Evolutionary conservation across 1,140 invertebrate genomes (phyloP), one percentile per base, ranked within the genome.

Genomic region (Heliconius congener): DNA sequence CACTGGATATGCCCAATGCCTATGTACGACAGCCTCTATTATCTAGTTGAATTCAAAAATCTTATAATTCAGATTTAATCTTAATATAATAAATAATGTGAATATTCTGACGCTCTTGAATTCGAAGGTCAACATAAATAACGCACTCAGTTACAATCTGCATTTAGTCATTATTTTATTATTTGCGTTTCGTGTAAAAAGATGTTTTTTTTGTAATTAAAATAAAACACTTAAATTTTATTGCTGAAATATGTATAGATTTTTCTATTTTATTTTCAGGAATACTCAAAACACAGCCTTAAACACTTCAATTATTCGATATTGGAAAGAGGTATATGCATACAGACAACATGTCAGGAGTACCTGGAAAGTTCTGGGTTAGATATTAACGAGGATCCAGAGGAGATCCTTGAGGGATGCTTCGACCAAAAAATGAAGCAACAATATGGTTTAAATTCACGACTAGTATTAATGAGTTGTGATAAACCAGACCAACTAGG

Each of bases 231-330:
- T 55, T 8, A 3, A 39, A 73, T 73, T 39, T 27, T 16, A 23
- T 71, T 46, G 4, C 42, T 46, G 42, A 0, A 46, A 16, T 13
- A 16, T 46, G 42, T 16, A 0, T 19, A 18, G 16, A 18, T 52
- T 52, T 19, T 6, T 19, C 50, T 1, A 19, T 19, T 52, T 18
- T n/a, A 0, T 46, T 73, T 73, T 23, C 72, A 73, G 72, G 72
- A 73, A 46, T 73, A 73, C n/a, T 73, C 72, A 42, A 37, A 73
- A 50, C 72, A 73, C 9, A 39, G 0, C 9, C 39, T 23, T 2
- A 73, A 73, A 27, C 72, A 73, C 72, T 73, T 42, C 72, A 73
- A 73, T 8, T 73, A 73, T 73, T n/a, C 34, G 23, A 73, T 39
- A 73, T n/a, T 73, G 42, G 72, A 73, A 6, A 37, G 72, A 73